A percentile compares a stretch with the other conserved stretches of the same genome.
These are phyloP conservation scores for Morus bassanus DNA, from an alignment of 2,797 vertebrate genomes.

Conservation along the genomic window DNA sequence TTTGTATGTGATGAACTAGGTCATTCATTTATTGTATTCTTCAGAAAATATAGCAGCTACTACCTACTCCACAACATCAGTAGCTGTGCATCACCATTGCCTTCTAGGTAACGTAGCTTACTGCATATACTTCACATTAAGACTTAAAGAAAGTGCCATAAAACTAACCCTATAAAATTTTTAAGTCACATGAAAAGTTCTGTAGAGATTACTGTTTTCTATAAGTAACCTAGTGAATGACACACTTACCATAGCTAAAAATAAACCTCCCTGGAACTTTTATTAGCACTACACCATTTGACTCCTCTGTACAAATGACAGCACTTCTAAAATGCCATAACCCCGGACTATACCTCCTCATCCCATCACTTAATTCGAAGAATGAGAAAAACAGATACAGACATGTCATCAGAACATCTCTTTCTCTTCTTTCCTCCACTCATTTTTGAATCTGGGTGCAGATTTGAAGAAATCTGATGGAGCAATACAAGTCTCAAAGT, in stretches of 20 bases:
- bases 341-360: neutral
- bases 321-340: neutral
- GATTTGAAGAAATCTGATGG: neutral
- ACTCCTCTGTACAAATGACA: neutral
- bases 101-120: neutral
- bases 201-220: neutral
- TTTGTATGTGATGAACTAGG: neutral
- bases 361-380: neutral
- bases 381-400: neutral
- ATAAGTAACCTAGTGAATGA: neutral
- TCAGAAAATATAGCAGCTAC: neutral
- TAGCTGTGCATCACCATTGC: neutral
- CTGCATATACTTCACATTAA: neutral
- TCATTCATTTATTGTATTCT: neutral
- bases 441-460: rapidly evolving
- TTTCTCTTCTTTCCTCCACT: neutral
- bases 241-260: neutral
- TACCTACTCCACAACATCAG: neutral
- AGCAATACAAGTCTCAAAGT: neutral
- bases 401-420: rapidly evolving
- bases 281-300: rapidly evolving
- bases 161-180: neutral
- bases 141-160: neutral
- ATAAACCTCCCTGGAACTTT: neutral
- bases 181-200: neutral